Evolutionary conservation across 2,797 vertebrate species (phyloP).

Genomic region (Pogoniulus pusillus): DNA sequence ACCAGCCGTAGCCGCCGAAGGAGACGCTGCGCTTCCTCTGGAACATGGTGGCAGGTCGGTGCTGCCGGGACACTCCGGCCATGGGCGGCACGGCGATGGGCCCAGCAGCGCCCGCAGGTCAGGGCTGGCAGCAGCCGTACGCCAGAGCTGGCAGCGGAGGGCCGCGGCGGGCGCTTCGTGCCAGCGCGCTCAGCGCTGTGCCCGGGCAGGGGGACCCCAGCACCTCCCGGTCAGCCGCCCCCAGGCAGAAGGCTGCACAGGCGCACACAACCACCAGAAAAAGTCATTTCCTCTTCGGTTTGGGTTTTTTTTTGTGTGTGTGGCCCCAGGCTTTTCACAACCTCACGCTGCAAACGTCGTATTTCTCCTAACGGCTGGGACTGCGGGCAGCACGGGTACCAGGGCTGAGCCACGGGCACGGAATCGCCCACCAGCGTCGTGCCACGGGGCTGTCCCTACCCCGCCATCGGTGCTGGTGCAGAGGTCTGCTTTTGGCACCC

Average conservation of each 20-base stretch:
- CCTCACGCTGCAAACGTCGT: not conserved
- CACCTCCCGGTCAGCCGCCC: not conserved
- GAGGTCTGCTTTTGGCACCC: not conserved
- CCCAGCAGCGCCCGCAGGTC: not conserved
- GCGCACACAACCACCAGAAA: not conserved
- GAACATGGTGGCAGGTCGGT: conserved; percentile 79
- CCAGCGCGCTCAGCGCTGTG: rapidly evolving
- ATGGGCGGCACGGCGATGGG: rapidly evolving
- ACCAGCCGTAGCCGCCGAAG: conserved; percentile 95
- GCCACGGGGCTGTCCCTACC: not conserved
- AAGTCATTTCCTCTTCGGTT: conserved; percentile 40
- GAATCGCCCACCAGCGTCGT: rapidly evolving
- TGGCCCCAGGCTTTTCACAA: not conserved
- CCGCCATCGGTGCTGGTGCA: rapidly evolving
- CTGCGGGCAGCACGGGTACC: rapidly evolving
- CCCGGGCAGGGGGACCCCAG: not conserved
- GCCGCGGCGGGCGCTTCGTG: rapidly evolving
- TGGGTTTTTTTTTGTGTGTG: not conserved
- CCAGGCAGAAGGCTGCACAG: not conserved
- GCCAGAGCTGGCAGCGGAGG: not conserved
- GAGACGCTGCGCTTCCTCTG: conserved; percentile 92
- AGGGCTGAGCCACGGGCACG: rapidly evolving
- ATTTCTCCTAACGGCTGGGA: not conserved
- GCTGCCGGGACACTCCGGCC: not conserved
- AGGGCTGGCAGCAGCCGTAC: not conserved